phyloP scores from a whole-genome alignment of 2,797 vertebrate genomes.

The Lagorchestes hirsutus region DNA sequence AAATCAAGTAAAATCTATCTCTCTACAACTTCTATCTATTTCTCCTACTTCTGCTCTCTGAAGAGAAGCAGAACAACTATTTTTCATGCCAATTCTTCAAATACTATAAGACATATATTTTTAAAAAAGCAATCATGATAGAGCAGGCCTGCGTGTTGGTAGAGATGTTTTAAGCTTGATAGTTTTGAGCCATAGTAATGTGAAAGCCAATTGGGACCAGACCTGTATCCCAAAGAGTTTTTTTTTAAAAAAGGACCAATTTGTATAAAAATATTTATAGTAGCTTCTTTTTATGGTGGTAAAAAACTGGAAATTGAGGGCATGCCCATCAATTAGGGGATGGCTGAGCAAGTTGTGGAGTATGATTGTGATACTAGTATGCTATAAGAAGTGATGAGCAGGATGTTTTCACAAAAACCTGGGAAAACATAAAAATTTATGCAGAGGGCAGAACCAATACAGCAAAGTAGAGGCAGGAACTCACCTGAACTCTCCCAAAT shows the following conservation, averaged over 20 bases:
- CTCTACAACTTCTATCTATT: background rate
- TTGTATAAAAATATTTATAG: background rate
- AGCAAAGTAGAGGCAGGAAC: background rate
- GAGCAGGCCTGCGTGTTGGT: background rate
- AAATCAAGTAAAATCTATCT: background rate
- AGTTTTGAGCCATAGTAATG: background rate
- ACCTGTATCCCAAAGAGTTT: background rate
- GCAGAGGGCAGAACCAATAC: background rate
- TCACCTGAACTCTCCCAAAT: background rate
- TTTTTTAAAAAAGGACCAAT: background rate
- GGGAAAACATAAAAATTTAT: background rate
- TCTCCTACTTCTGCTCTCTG: background rate
- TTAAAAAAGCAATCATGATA: background rate
- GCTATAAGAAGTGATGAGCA: background rate
- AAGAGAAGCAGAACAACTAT: background rate
- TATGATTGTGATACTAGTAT: background rate
- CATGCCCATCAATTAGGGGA: background rate
- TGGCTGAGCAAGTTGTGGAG: background rate
- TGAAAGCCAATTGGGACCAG: background rate
- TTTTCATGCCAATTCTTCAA: background rate
- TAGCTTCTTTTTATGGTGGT: too few species aligned
- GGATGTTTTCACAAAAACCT: background rate
- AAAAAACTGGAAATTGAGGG: background rate
- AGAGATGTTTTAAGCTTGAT: background rate
- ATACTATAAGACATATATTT: background rate